These are phyloP conservation scores for Heloderma charlesbogerti DNA, from an alignment of 2,113 vertebrate species.

Conservation along the genomic window DNA sequence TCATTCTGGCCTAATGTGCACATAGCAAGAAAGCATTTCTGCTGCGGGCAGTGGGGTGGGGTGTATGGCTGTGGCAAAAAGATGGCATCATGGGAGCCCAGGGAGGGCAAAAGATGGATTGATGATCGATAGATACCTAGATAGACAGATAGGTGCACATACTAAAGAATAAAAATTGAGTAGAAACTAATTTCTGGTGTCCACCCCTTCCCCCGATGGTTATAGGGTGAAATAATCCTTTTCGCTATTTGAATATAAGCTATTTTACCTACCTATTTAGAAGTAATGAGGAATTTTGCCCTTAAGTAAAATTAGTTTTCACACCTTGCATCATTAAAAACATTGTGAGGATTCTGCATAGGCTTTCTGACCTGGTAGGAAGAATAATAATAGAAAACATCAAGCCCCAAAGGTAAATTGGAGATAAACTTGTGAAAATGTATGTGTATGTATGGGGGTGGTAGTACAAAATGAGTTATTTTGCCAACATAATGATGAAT, in stretches of 20 bases:
- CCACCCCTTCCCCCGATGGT: not conserved
- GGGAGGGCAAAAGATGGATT: too few relatives aligned
- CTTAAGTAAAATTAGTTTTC: not conserved
- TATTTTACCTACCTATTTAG: not conserved
- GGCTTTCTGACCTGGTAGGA: not conserved
- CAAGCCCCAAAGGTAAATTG: not conserved
- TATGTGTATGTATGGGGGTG: not conserved
- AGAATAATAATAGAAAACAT: not conserved
- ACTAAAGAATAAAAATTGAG: not conserved
- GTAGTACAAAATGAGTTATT: not conserved
- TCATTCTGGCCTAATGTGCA: too few relatives aligned
- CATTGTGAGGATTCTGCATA: not conserved
- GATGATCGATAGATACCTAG: too few relatives aligned
- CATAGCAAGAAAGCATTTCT: too few relatives aligned
- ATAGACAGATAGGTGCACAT: not conserved
- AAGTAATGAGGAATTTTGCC: not conserved
- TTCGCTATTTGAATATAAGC: not conserved
- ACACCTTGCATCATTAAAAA: not conserved
- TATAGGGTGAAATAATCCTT: not conserved
- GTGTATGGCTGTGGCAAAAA: not conserved
- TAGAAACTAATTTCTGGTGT: not conserved
- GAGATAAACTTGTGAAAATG: not conserved
- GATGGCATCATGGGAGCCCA: not conserved
- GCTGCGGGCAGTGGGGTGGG: too few relatives aligned
- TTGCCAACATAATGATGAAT: conserved; percentile 18